These are phyloP conservation scores for Drosophila tristis DNA, from an alignment of 1,140 invertebrate species.

Conservation along the genomic window DNA sequence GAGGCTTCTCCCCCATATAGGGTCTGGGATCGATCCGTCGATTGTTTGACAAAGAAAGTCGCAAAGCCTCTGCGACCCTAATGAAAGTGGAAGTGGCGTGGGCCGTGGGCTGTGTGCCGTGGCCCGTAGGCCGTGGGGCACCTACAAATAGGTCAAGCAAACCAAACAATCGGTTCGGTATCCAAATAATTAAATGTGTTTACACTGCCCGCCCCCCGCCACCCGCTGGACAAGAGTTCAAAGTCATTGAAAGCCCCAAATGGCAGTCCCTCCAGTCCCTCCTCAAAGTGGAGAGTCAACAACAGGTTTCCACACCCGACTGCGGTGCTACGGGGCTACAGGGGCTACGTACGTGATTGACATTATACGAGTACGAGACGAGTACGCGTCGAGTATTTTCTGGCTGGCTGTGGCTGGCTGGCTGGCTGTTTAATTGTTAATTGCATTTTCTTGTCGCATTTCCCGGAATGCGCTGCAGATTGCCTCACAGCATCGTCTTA, in stretches of 20 bases:
- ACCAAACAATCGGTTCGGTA: conserved; percentile 70
- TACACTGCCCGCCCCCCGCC: background rate
- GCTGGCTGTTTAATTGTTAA: conserved; percentile 61
- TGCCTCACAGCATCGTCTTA: conserved; percentile 16
- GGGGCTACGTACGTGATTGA: conserved; percentile 70
- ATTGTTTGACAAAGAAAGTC: conserved; percentile 66
- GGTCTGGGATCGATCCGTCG: background rate
- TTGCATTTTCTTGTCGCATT: conserved; percentile 70
- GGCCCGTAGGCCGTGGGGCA: conserved; percentile 52
- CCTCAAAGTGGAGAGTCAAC: conserved; percentile 42
- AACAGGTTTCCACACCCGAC: conserved; percentile 58
- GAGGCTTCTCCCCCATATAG: background rate
- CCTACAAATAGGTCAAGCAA: conserved; percentile 72
- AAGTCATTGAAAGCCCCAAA: conserved; percentile 72
- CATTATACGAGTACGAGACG: conserved; percentile 38
- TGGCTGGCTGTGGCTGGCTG: conserved; percentile 12
- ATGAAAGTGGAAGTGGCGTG: conserved; percentile 80
- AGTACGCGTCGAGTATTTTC: conserved; percentile 27
- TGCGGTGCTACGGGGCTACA: background rate
- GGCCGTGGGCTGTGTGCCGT: conserved; percentile 63
- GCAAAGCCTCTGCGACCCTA: conserved; percentile 24
- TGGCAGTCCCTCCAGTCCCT: too few relatives aligned
- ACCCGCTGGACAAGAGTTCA: conserved; percentile 56
- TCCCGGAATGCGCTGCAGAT: conserved; percentile 3
- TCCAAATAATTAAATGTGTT: conserved; percentile 1